A percentile compares a stretch with the other conserved stretches of the same genome.
phyloP scores from a whole-genome alignment of 2,888 invertebrate genomes.

The Hoplodrina blanda region DNA sequence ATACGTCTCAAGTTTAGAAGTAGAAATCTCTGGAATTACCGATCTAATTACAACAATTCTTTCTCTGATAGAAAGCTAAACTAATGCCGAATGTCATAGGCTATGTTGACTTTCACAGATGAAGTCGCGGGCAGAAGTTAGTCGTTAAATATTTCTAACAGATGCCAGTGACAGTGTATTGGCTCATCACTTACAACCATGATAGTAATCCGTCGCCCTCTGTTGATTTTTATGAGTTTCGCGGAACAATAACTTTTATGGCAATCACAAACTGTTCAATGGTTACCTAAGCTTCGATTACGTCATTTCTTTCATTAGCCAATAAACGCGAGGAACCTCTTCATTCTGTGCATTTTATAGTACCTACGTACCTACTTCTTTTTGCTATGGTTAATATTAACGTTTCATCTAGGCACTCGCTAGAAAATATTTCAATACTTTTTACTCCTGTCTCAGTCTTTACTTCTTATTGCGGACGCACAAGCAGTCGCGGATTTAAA shows the following conservation, averaged over 20 bases:
- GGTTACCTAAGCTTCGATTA: slow-evolving; percentile 31
- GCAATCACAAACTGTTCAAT: slow-evolving; percentile 18
- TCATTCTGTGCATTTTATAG: neutral
- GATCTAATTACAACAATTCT: no score
- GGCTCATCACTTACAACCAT: slow-evolving; percentile 30
- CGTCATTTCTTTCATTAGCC: slow-evolving; percentile 16
- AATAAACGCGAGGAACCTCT: slow-evolving; percentile 5
- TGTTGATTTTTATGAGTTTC: slow-evolving; percentile 54
- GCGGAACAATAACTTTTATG: slow-evolving; percentile 54
- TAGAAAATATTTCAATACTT: no score
- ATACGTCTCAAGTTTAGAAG: no score
- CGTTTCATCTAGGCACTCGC: neutral
- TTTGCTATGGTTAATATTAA: neutral
- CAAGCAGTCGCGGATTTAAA: no score
- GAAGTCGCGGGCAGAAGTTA: no score
- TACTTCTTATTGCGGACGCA: no score
- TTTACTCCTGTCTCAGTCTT: no score
- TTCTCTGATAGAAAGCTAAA: no score
- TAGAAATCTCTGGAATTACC: no score
- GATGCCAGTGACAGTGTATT: slow-evolving; percentile 27
- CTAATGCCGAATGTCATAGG: no score
- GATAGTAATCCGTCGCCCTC: slow-evolving; percentile 42
- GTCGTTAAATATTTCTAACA: neutral
- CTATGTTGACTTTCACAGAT: no score
- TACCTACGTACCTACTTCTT: no score